These are phyloP conservation scores for Melanotaenia trifasciata DNA, from an alignment of 2,797 vertebrate genomes.

Conservation along the genomic window DNA sequence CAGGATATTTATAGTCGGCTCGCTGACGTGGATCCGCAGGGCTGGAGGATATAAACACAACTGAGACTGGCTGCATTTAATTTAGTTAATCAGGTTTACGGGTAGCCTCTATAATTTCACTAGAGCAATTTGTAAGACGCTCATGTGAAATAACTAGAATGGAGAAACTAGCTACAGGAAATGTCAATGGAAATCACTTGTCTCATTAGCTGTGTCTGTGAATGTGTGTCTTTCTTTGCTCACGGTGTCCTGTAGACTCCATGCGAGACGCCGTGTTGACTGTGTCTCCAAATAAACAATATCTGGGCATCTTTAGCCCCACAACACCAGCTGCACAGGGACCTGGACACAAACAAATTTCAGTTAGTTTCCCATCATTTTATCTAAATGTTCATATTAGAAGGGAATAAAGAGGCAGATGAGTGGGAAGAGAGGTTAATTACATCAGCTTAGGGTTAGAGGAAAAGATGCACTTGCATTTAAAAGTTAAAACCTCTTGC, in stretches of 20 bases:
- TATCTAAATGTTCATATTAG: background rate
- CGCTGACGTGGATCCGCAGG: constrained; percentile 92
- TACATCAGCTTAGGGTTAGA: background rate
- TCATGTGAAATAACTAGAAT: constrained; percentile 1
- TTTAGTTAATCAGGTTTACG: constrained; percentile 34
- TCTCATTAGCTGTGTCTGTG: background rate
- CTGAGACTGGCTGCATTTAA: constrained; percentile 1
- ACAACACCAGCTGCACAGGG: constrained; percentile 96
- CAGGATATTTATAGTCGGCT: constrained; percentile 91
- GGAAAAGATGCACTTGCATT: no score
- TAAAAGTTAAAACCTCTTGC: background rate
- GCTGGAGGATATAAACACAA: constrained; percentile 76
- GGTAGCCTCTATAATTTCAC: constrained; percentile 7
- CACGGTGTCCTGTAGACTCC: constrained; percentile 97
- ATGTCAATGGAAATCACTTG: constrained; percentile 20
- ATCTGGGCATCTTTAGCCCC: constrained; percentile 98
- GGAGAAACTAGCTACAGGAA: constrained; percentile 4
- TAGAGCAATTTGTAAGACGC: background rate
- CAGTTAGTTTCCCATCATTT: background rate
- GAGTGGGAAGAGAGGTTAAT: background rate
- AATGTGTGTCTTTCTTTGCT: constrained; percentile 61
- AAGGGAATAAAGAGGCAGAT: background rate
- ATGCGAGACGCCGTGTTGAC: constrained; percentile 96
- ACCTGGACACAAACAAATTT: constrained; percentile 77
- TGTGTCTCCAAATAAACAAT: constrained; percentile 96